Conservation (phyloP, 2,113 vertebrate genomes). For the Erinaceus europaeus region DNA sequence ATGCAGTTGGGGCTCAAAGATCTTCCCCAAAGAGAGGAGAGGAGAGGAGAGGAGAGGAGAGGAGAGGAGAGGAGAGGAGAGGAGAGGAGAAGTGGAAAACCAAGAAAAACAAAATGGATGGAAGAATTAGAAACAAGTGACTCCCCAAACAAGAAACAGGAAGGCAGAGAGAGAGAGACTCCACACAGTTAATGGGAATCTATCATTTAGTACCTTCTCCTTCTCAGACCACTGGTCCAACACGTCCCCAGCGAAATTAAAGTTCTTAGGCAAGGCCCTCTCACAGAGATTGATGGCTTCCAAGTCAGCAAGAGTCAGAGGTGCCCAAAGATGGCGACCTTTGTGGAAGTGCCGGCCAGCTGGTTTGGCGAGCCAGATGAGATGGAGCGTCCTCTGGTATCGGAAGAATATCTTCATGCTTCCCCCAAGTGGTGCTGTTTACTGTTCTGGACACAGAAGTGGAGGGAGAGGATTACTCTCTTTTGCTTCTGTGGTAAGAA, state of each 20-base stretch:
- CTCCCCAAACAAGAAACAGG: background rate
- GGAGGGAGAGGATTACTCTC: background rate
- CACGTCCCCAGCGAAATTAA: conserved; percentile 86
- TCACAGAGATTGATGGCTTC: conserved; percentile 78
- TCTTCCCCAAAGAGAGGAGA: background rate
- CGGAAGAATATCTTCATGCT: conserved; percentile 65
- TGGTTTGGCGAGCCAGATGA: conserved; percentile 31
- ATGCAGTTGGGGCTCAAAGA: background rate
- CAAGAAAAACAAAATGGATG: background rate
- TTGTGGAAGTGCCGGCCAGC: conserved; percentile 43
- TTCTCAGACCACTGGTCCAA: conserved; percentile 83
- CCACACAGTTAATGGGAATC: background rate
- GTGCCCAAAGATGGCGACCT: background rate
- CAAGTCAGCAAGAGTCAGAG: conserved; percentile 80
- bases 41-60: background rate
- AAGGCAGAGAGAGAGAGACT: background rate
- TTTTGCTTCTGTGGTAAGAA: background rate
- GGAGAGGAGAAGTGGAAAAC: background rate
- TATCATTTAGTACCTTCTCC: conserved; percentile 79
- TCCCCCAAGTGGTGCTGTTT: background rate
- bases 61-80: background rate
- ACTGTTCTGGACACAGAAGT: background rate
- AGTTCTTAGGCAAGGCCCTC: conserved; percentile 74
- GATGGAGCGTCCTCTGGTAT: conserved; percentile 7
- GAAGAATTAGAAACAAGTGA: background rate